Evolutionary conservation across 2,113 vertebrate species (phyloP).

Genomic region (Paracanthobrama guichenoti): DNA sequence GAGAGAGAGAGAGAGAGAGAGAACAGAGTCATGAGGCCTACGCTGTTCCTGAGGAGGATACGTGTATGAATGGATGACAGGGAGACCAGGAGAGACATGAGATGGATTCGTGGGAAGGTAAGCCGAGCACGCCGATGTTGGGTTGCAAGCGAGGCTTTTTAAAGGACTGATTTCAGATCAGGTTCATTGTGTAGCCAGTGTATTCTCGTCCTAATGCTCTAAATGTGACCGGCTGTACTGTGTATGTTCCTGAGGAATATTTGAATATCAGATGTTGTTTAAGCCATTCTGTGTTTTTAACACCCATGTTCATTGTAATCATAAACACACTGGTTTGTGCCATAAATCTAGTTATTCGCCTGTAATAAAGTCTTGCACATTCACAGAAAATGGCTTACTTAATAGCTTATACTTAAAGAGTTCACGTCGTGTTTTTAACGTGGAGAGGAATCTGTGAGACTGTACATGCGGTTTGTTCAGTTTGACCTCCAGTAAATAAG

Average conservation of each 20-base stretch:
- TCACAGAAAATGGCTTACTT: not conserved
- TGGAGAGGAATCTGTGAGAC: not conserved
- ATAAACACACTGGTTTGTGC: not conserved
- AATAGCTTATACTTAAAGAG: too few relatives aligned
- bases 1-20: slow-evolving; percentile 48
- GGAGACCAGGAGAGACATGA: slow-evolving; percentile 82
- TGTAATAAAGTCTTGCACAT: not conserved
- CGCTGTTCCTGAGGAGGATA: slow-evolving; percentile 72
- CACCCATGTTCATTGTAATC: not conserved
- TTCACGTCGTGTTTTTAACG: rapidly evolving
- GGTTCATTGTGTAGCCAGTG: not conserved
- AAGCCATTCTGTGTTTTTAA: not conserved
- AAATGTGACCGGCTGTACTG: not conserved
- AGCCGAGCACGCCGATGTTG: slow-evolving; percentile 39
- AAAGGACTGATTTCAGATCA: not conserved
- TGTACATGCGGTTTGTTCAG: too few relatives aligned
- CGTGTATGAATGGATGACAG: slow-evolving; percentile 83
- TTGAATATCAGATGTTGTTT: not conserved
- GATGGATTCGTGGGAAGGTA: slow-evolving; percentile 97
- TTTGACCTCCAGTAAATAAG: too few relatives aligned
- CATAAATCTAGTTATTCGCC: too few relatives aligned
- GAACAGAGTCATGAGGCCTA: slow-evolving; percentile 77
- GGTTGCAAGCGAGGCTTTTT: too few relatives aligned
- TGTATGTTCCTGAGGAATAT: too few relatives aligned
- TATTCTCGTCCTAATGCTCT: too few relatives aligned